These are phyloP conservation scores for Myripristis jacobus DNA, from an alignment of 2,797 vertebrate genomes.

Conservation along the genomic window DNA sequence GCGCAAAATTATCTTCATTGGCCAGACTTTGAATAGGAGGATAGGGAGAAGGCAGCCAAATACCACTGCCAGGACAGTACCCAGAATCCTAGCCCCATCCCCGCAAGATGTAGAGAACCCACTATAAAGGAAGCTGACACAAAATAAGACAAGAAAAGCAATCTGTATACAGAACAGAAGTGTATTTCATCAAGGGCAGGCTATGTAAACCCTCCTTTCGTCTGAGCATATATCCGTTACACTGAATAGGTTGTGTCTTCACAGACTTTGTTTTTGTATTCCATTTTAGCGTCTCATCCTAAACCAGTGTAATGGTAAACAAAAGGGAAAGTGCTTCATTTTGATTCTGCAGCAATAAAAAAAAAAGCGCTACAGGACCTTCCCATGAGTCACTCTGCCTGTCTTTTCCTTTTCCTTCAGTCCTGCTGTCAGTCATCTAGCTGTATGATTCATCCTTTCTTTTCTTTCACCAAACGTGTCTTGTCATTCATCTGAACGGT, in stretches of 20 bases:
- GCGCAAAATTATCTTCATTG: constrained; percentile 22
- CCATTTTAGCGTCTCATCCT: not conserved
- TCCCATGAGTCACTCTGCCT: constrained; percentile 20
- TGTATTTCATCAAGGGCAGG: constrained; percentile 37
- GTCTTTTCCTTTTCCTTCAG: constrained; percentile 15
- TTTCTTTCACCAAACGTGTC: constrained; percentile 1
- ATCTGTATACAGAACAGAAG: constrained; percentile 32
- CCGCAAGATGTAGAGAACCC: constrained; percentile 45
- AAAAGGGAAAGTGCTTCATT: constrained; percentile 2
- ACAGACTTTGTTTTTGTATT: too few species aligned
- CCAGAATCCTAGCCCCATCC: constrained; percentile 25
- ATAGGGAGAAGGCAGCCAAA: constrained; percentile 40
- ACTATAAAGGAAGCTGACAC: constrained; percentile 24
- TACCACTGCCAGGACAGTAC: constrained; percentile 27
- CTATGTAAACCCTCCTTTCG: not conserved
- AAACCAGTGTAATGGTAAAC: not conserved
- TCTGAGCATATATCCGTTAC: not conserved
- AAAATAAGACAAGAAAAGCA: constrained; percentile 22
- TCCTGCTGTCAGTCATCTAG: constrained; percentile 3
- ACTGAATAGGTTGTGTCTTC: not conserved
- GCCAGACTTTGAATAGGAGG: constrained; percentile 44
- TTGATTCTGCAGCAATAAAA: constrained; percentile 17
- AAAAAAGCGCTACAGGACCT: constrained; percentile 10
- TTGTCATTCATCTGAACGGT: constrained; percentile 24
- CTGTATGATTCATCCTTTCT: constrained; percentile 34